Conservation (phyloP, 2,113 vertebrate species). For the Picathartes gymnocephalus region DNA sequence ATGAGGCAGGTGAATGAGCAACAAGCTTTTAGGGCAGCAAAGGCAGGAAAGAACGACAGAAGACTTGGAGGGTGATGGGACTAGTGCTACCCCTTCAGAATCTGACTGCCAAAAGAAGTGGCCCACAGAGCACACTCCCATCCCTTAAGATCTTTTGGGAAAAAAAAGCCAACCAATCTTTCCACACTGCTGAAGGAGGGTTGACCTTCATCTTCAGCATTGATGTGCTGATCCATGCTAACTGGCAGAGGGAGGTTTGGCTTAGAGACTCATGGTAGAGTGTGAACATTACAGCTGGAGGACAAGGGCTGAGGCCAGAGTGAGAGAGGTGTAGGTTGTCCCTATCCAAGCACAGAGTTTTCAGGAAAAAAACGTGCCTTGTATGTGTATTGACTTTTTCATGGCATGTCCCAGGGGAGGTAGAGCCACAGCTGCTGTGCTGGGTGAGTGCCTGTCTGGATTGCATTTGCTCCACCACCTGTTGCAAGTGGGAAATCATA, state of each 20-base stretch:
- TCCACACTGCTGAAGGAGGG: neutral
- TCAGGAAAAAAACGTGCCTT: neutral
- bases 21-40: accelerated
- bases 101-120: neutral
- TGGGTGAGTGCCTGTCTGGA: neutral
- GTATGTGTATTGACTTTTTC: neutral
- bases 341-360: neutral
- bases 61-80: neutral
- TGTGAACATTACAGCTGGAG: neutral
- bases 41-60: neutral
- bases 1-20: neutral
- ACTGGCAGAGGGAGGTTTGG: neutral
- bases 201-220: neutral
- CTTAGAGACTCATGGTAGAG: neutral
- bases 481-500: constrained; percentile 2
- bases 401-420: neutral
- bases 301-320: neutral
- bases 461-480: constrained; percentile 25
- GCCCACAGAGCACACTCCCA: accelerated
- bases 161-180: accelerated
- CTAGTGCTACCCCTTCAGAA: neutral
- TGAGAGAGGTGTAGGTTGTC: neutral
- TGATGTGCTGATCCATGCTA: neutral
- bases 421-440: constrained; percentile 1
- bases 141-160: neutral